These are phyloP conservation scores for Pipistrellus pygmaeus DNA, from an alignment of 2,797 vertebrate genomes.

Conservation along the genomic window DNA sequence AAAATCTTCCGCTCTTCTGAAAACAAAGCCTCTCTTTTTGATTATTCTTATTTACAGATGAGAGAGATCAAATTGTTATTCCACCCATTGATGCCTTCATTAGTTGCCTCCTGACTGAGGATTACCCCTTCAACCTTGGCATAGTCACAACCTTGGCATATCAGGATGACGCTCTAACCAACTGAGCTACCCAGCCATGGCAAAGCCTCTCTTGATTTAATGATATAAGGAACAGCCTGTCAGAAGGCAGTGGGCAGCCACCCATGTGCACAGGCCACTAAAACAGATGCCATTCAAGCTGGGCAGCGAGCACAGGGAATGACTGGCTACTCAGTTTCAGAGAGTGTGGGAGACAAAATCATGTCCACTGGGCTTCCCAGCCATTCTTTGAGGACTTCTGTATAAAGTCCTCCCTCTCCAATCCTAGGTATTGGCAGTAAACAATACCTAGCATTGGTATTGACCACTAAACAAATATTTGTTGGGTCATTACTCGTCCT, in stretches of 20 bases:
- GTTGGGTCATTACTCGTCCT: not conserved
- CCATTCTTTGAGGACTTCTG: not conserved
- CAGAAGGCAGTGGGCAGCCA: not conserved
- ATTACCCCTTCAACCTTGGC: not conserved
- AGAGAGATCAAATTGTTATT: not conserved
- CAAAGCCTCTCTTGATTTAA: not conserved
- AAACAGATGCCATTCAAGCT: not conserved
- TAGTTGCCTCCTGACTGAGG: not conserved
- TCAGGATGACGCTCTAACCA: not conserved
- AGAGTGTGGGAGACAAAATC: not conserved
- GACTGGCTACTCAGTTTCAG: not conserved
- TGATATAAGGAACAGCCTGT: conserved; percentile 3
- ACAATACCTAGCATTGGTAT: too few relatives aligned
- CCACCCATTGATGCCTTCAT: not conserved
- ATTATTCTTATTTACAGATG: not conserved
- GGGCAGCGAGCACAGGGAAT: not conserved
- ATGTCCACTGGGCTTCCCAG: not conserved
- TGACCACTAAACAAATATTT: not conserved
- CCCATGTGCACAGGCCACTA: not conserved
- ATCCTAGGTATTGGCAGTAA: not conserved
- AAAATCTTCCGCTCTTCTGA: conserved; percentile 32
- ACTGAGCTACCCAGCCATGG: not conserved
- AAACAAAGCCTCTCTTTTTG: conserved; percentile 15
- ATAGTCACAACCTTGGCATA: not conserved
- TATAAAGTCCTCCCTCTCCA: not conserved